These are phyloP conservation scores for Motacilla tschutschensis DNA, from an alignment of 2,113 vertebrate species.

Conservation along the genomic window DNA sequence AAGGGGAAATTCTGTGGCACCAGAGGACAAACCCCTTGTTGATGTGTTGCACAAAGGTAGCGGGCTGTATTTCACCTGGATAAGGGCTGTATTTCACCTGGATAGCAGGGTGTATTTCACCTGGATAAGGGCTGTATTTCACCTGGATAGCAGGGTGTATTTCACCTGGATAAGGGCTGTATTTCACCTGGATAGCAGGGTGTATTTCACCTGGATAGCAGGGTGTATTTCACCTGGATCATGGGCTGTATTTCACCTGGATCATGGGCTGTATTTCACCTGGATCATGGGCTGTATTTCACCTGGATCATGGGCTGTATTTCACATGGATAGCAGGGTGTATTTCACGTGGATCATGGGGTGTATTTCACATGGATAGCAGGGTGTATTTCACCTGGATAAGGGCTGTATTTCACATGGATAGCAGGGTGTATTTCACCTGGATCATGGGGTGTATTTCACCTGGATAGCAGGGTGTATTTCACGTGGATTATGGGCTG, in stretches of 20 bases:
- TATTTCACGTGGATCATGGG: neutral
- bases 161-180: neutral
- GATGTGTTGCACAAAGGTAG: neutral
- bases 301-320: neutral
- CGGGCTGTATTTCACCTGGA: neutral
- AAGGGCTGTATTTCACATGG: neutral
- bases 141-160: neutral
- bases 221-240: neutral
- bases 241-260: neutral
- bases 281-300: neutral
- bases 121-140: neutral
- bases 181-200: neutral
- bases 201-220: neutral
- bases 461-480: too few species aligned
- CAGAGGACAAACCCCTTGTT: neutral
- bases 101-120: neutral
- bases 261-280: neutral
- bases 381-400: neutral
- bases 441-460: too few species aligned
- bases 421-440: too few species aligned
- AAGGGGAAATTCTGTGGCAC: neutral
- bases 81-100: neutral
- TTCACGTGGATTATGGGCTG: too few species aligned
- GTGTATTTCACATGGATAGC: neutral
- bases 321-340: neutral